Conservation (phyloP, 2,797 vertebrate genomes). For the Protosalanx chinensis region DNA sequence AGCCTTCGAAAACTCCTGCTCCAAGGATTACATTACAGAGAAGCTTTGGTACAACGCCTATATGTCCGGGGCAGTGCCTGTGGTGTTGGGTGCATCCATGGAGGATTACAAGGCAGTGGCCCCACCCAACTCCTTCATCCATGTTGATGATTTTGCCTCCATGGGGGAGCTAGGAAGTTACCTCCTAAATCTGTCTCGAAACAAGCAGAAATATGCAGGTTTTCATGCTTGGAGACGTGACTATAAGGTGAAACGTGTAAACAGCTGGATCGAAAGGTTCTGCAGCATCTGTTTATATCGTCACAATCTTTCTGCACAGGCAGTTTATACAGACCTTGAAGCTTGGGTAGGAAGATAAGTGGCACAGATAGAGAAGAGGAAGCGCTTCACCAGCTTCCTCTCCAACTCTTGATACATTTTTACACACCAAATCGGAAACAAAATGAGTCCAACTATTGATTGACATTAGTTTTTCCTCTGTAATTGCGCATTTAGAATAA, state of each 20-base stretch:
- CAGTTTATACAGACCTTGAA: constrained; percentile 70
- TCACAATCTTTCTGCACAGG: constrained; percentile 59
- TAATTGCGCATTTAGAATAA: no score
- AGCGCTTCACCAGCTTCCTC: no score
- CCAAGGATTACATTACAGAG: constrained; percentile 91
- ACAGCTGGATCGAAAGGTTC: constrained; percentile 81
- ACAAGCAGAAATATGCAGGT: constrained; percentile 67
- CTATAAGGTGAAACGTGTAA: constrained; percentile 64
- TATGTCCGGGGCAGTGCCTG: constrained; percentile 75
- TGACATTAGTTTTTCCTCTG: no score
- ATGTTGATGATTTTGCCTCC: constrained; percentile 82
- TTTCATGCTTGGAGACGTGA: constrained; percentile 78
- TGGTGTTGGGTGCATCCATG: constrained; percentile 82
- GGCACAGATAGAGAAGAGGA: no score
- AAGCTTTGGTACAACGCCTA: constrained; percentile 91
- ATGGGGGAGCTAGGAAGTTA: constrained; percentile 71
- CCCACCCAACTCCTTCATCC: constrained; percentile 83
- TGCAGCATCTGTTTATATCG: constrained; percentile 78
- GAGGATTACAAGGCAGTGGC: constrained; percentile 78
- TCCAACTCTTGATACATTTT: background rate
- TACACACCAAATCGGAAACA: background rate
- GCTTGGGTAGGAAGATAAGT: constrained; percentile 62
- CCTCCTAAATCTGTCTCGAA: constrained; percentile 66
- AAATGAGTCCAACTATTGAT: no score
- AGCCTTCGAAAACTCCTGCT: constrained; percentile 86